These are phyloP conservation scores for Melitaea athalia DNA, from an alignment of 2,888 invertebrate species.

Conservation along the genomic window DNA sequence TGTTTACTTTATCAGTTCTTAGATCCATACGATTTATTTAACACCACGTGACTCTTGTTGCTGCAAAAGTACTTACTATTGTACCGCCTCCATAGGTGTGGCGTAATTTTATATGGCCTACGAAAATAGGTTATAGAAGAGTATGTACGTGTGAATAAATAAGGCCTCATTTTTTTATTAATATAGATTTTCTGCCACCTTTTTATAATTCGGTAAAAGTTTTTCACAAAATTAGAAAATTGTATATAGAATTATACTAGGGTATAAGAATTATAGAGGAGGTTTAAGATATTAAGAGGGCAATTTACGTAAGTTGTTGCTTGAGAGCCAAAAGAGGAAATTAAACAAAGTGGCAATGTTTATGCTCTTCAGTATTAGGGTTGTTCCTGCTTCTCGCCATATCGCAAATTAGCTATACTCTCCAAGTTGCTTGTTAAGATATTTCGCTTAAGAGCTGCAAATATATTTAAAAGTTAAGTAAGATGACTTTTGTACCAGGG, in stretches of 20 bases:
- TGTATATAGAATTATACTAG: neutral
- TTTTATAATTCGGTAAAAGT: too few species aligned
- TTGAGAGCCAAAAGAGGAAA: slow-evolving; percentile 28
- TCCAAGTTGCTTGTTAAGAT: slow-evolving; percentile 25
- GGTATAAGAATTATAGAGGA: slow-evolving; percentile 24
- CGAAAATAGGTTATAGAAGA: too few species aligned
- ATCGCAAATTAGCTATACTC: slow-evolving; percentile 31
- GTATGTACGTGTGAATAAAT: too few species aligned
- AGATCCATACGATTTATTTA: slow-evolving; percentile 20
- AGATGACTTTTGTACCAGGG: neutral
- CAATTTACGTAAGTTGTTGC: slow-evolving; percentile 31
- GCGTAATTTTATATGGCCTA: too few species aligned
- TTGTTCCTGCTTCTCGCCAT: slow-evolving; percentile 15
- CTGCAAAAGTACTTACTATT: neutral
- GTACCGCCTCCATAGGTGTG: neutral
- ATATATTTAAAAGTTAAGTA: slow-evolving; percentile 1
- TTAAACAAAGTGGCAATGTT: slow-evolving; percentile 32
- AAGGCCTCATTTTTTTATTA: neutral
- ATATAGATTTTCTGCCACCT: neutral
- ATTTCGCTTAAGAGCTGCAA: slow-evolving; percentile 6
- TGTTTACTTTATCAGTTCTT: slow-evolving; percentile 34
- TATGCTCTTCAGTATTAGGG: slow-evolving; percentile 15
- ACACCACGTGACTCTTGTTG: too few species aligned
- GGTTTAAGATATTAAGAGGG: slow-evolving; percentile 27
- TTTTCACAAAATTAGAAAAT: too few species aligned